These are phyloP conservation scores for Uropetala carovei DNA, from an alignment of 2,888 invertebrate genomes.

Conservation along the genomic window DNA sequence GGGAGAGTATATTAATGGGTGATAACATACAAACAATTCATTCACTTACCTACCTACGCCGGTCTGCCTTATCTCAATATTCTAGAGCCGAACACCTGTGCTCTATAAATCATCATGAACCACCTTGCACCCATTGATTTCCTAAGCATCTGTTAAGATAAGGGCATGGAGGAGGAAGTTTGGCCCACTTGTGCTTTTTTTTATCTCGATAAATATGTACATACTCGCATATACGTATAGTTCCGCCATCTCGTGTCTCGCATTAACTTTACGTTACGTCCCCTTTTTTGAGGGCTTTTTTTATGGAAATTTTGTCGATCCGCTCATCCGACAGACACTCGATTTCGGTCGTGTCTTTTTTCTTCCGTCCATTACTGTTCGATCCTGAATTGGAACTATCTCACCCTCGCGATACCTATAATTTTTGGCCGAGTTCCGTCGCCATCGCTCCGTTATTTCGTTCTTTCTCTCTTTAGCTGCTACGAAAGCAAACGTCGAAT, in stretches of 20 bases:
- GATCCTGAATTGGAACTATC: no score
- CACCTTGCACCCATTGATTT: constrained; percentile 12
- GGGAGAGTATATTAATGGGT: neutral
- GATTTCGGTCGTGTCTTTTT: neutral
- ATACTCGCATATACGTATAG: neutral
- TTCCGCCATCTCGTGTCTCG: neutral
- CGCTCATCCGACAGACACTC: neutral
- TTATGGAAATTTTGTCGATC: neutral
- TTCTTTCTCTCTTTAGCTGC: no score
- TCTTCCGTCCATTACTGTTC: neutral
- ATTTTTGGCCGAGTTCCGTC: no score
- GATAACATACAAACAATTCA: neutral
- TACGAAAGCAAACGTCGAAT: no score
- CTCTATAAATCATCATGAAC: neutral
- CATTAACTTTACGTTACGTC: neutral
- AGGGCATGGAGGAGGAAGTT: neutral
- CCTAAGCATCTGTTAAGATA: constrained; percentile 26
- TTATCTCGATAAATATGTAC: neutral
- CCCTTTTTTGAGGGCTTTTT: neutral
- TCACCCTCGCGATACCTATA: no score
- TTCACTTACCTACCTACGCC: neutral
- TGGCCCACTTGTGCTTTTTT: neutral
- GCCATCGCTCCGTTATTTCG: no score
- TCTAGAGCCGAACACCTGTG: neutral
- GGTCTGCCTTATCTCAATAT: constrained; percentile 4